These are phyloP conservation scores for Lates calcarifer DNA, from an alignment of 2,113 vertebrate species.

Conservation along the genomic window DNA sequence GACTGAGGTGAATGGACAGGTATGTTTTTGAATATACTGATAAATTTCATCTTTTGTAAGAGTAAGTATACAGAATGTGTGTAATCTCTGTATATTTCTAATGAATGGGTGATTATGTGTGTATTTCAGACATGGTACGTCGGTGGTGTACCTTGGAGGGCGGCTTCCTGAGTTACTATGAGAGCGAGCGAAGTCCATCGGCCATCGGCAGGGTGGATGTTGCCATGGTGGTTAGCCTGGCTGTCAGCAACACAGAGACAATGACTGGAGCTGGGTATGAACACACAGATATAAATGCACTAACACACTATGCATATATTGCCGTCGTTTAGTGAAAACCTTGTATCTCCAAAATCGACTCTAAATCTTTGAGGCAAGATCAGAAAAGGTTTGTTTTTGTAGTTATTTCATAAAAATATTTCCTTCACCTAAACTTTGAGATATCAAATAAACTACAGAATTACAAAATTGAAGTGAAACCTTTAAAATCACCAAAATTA, in stretches of 20 bases:
- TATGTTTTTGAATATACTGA: too few species aligned
- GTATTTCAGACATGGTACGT: conserved; percentile 86
- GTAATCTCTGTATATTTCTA: not conserved
- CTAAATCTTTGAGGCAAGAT: not conserved
- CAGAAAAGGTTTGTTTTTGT: not conserved
- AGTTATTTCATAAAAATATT: too few species aligned
- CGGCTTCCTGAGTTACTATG: conserved; percentile 94
- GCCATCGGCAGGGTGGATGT: conserved; percentile 90
- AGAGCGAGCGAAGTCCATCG: conserved; percentile 87
- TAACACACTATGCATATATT: not conserved
- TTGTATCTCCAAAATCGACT: not conserved
- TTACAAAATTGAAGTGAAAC: not conserved
- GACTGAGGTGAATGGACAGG: too few species aligned
- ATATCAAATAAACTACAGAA: not conserved
- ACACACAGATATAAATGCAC: not conserved
- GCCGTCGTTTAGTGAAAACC: not conserved
- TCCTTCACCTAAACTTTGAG: too few species aligned
- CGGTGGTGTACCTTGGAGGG: conserved; percentile 96
- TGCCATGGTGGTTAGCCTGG: conserved; percentile 88
- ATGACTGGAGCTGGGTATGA: conserved; percentile 88
- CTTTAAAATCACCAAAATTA: not conserved
- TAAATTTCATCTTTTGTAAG: too few species aligned
- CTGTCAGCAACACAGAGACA: conserved; percentile 84
- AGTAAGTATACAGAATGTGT: too few species aligned
- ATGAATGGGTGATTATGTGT: conserved; percentile 2